Percentiles rank a stretch among this genome's conserved stretches.
Conservation (phyloP, 2,888 invertebrate species). For the Entomobrya proxima region DNA sequence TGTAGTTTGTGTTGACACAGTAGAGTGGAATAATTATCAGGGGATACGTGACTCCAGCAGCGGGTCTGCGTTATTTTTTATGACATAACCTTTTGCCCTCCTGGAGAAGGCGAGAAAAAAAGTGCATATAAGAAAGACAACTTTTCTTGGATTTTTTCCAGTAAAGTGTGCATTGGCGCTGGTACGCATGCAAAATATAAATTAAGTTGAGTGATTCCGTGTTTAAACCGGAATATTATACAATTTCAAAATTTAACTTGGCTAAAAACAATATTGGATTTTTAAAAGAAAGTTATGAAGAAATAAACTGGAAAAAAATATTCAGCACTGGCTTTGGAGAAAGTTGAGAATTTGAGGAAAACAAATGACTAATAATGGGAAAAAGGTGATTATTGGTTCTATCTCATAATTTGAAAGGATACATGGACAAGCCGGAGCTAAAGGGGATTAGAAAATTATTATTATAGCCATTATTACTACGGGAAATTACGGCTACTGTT, state of each 20-base stretch:
- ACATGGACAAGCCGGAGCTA: constrained; percentile 40
- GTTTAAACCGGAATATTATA: too few relatives aligned
- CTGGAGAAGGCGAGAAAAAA: too few relatives aligned
- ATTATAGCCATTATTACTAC: not conserved
- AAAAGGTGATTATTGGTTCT: not conserved
- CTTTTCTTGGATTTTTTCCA: not conserved
- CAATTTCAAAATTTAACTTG: too few relatives aligned
- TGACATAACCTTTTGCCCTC: not conserved
- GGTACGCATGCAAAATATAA: not conserved
- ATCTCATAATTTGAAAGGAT: not conserved
- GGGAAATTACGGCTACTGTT: constrained; percentile 32
- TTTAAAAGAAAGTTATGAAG: too few relatives aligned
- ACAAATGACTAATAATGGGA: not conserved
- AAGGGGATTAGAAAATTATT: constrained; percentile 18
- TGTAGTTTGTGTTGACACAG: constrained; percentile 39
- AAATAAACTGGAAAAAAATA: too few relatives aligned
- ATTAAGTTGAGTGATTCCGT: too few relatives aligned
- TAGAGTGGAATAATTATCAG: constrained; percentile 36
- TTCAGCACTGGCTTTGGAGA: too few relatives aligned
- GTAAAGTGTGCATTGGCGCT: not conserved
- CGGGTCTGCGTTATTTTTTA: not conserved
- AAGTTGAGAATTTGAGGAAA: not conserved
- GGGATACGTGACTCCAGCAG: constrained; percentile 27
- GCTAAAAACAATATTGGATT: too few relatives aligned
- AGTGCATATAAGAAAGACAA: too few relatives aligned